Evolutionary conservation across 2,888 invertebrate species (phyloP), one percentile per base, ranked within the genome.

Genomic region (Dorcus parallelipipedus): DNA sequence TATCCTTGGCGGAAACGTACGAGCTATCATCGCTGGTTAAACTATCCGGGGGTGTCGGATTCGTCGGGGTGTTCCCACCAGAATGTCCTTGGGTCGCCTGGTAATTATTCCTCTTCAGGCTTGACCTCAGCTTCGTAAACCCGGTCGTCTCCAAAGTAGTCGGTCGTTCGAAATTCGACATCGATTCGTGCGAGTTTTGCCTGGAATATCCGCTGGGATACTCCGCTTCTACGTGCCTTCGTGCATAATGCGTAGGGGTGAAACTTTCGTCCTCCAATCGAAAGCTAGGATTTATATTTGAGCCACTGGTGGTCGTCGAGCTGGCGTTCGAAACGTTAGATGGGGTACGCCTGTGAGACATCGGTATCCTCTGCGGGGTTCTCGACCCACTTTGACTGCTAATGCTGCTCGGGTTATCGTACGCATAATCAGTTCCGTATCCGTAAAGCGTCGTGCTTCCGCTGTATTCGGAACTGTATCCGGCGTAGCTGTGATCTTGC

Each of bases 1-100:
- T 86, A 70, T 91, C 92, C 70, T 91, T 84, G 14, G 94, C 94
- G 7, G 94, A 94, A 66, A 92, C 87, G 76, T 93, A 95, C 45
- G 92, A 92, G 71, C 91, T 91, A 72, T 93, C 94, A 23, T 95
- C 95, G 70, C 92, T 91, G 0, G 91, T 89, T 59, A 92, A 73
- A 64, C 91, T 91, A 69, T 93, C 93, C 0, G 93, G 92, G 0
- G 93, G 93, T 5, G 93, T 92, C 1, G 90, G 90, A 75, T 91
- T 90, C 0, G 91, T 90, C 14, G 92, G 91, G 0, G 91, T 91
- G 10, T 79, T 80, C 1, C 67, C 65, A 6, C 67, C 67, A 20
- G 67, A 67, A 58, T 64, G 66, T n/a, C 64, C 64, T 41, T 58
- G 58, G 38, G 48, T 51, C 38, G 54, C 52, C 41, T 63, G 63